phyloP scores from a whole-genome alignment of 2,888 invertebrate species.

The Lochmaea crataegi region DNA sequence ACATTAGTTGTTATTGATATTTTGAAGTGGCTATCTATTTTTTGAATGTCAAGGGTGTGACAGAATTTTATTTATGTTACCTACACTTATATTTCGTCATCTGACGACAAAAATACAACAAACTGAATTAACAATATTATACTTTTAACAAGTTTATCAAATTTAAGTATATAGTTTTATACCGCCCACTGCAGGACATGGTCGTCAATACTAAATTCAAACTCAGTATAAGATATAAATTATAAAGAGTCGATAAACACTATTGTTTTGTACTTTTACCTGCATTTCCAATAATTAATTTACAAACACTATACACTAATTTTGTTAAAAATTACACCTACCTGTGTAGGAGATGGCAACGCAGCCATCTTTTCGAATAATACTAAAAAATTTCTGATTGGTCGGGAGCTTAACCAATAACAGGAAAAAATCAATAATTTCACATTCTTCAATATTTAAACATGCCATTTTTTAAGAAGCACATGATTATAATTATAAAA shows the following conservation, averaged over 20 bases:
- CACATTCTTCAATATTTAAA: neutral
- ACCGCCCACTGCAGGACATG: slow-evolving; percentile 42
- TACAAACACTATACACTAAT: slow-evolving; percentile 48
- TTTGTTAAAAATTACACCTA: slow-evolving; percentile 60
- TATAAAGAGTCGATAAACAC: slow-evolving; percentile 22
- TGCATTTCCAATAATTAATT: slow-evolving; percentile 26
- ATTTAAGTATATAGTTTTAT: slow-evolving; percentile 10
- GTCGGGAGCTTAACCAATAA: slow-evolving; percentile 56
- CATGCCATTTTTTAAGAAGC: neutral
- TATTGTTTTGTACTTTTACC: slow-evolving; percentile 12
- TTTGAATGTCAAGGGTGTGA: slow-evolving; percentile 46
- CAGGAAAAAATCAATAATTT: slow-evolving; percentile 57
- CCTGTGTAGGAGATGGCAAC: slow-evolving; percentile 88
- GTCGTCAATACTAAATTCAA: slow-evolving; percentile 5
- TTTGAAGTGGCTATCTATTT: slow-evolving; percentile 27
- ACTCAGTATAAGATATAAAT: slow-evolving; percentile 5
- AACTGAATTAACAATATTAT: neutral
- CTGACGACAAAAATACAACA: slow-evolving; percentile 1
- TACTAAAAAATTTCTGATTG: slow-evolving; percentile 53
- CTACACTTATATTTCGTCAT: neutral
- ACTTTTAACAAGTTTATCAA: slow-evolving; percentile 6
- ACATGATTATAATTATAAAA: too few relatives aligned
- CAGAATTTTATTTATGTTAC: slow-evolving; percentile 19
- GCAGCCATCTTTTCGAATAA: slow-evolving; percentile 80
- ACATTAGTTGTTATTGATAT: slow-evolving; percentile 36